Base-by-base conservation (phyloP, 2,113 vertebrate species). In the Uria lomvia region DNA sequence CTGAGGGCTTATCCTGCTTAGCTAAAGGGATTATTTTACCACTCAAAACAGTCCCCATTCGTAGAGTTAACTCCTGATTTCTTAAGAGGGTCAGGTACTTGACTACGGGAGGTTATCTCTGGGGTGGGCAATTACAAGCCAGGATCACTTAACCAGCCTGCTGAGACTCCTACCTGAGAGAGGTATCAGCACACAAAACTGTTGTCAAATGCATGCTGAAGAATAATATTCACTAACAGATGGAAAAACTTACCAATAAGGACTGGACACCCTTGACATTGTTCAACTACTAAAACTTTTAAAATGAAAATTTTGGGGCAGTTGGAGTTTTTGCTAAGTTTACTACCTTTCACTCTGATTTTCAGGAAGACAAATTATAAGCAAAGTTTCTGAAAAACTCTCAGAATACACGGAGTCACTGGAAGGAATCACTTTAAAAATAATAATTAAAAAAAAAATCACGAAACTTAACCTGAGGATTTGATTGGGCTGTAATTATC, bases 401-500 rank as follows among this genome's bases (percentile, higher is more conserved):
- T 77, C 67, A 86, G 55, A 90, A 96, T 52, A 90, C 72, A 70
- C 9, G 7, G 66, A 94, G 38, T 89, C 55, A 78, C 26, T 40
- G 30, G 15, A n/a, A 88, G 19, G 42, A 88, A 79, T 76, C 26
- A 58, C 87, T 89, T 90, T 8, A 47, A 94, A 56, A 83, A 83
- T 18, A 93, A 67, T 45, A 85, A 66, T 55, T 55, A 21, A 43
- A 60, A 75, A 68, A 62, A 43, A 60, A 76, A 13, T 55, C 34
- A 76, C 75, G 32, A 84, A 96, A 75, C 70, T 82, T 93, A 94
- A 96, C 68, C 55, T 88, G 66, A 95, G 76, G 88, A 92, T 92
- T 95, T 96, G 91, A 95, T 89, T 96, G 78, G 43, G 90, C 52
- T 91, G 43, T 85, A 97, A 97, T 97, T 97, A 97, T 83, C 75